Conservation (phyloP, 1,140 invertebrate species). For the Ditylenchus dipsaci region DNA sequence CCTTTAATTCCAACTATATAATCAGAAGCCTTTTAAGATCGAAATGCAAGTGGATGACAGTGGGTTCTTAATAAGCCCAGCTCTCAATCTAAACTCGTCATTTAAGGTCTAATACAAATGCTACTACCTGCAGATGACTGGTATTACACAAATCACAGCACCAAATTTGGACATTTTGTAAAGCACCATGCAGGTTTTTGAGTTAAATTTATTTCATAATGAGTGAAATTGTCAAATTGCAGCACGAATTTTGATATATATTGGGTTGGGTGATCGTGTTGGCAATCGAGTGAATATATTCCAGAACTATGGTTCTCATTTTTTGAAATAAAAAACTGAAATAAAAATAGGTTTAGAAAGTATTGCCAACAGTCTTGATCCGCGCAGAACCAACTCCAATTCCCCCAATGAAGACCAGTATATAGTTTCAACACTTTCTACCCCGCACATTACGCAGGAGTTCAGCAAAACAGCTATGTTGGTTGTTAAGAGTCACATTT, state of each 20-base stretch:
- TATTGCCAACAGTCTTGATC: neutral
- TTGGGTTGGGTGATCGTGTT: constrained; percentile 64
- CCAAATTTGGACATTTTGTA: constrained; percentile 69
- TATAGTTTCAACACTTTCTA: constrained; percentile 51
- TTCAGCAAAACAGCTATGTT: constrained; percentile 51
- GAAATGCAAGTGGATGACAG: constrained; percentile 67
- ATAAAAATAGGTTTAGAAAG: neutral
- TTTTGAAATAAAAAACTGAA: neutral
- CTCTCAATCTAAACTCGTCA: no score
- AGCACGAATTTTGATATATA: constrained; percentile 67
- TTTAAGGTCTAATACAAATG: constrained; percentile 65
- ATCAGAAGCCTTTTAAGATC: constrained; percentile 57
- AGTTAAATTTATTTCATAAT: constrained; percentile 64
- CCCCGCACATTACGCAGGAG: constrained; percentile 40
- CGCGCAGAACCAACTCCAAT: constrained; percentile 3
- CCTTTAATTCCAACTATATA: constrained; percentile 2
- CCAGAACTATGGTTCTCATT: constrained; percentile 51
- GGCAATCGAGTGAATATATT: constrained; percentile 64
- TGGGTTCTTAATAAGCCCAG: no score
- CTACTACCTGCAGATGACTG: constrained; percentile 71
- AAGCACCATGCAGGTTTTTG: constrained; percentile 70
- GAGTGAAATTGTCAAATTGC: neutral
- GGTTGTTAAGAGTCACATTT: constrained; percentile 42
- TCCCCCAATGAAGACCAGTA: constrained; percentile 55
- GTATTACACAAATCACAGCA: constrained; percentile 73